Evolutionary conservation across 2,888 invertebrate genomes (phyloP), one percentile per base, ranked within the genome.

Genomic region (Taphrorychus bicolor): DNA sequence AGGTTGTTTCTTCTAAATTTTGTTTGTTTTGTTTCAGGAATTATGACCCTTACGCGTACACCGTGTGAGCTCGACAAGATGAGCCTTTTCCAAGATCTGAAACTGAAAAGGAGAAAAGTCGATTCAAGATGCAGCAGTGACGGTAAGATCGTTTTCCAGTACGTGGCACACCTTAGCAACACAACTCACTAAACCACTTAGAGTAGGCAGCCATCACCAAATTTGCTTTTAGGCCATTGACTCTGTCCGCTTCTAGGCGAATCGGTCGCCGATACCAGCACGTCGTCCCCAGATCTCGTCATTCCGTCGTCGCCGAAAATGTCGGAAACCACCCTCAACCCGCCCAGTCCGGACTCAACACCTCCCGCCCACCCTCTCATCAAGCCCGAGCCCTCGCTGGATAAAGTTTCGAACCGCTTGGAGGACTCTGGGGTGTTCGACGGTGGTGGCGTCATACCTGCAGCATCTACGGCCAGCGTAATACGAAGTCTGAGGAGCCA

Each of bases 41-140:
- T 94, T 93, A 94, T 94, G 94, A 94, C 94, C 92, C 93, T 94
- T 89, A 94, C 94, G 91, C 93, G 93, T 89, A 92, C 92, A 89
- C 93, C 94, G 89, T 94, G 94, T 90, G 94, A 94, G 91, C 92
- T 94, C 89, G 94, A 94, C 93, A 94, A 94, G 88, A 96, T 96
- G 95, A 96, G 95, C 93, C 93, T 96, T 87, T 96, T 95, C 89
- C 95, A 96, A 91, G 95, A 96, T 89, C 91, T 96, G 87, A 97
- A 97, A 88, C 88, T 97, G 85, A 97, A 97, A 90, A 91, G 96
- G 87, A 93, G 95, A 87, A 95, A 97, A 90, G 93, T 96, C 84
- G 95, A 95, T 88, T 95, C 96, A 85, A 89, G 96, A 87, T 94
- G 95, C 87, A 94, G 94, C 85, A 94, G 94, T 85, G 95, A 95